Evolutionary conservation across 2,888 invertebrate genomes (phyloP).

Genomic region (Acleris cristana): DNA sequence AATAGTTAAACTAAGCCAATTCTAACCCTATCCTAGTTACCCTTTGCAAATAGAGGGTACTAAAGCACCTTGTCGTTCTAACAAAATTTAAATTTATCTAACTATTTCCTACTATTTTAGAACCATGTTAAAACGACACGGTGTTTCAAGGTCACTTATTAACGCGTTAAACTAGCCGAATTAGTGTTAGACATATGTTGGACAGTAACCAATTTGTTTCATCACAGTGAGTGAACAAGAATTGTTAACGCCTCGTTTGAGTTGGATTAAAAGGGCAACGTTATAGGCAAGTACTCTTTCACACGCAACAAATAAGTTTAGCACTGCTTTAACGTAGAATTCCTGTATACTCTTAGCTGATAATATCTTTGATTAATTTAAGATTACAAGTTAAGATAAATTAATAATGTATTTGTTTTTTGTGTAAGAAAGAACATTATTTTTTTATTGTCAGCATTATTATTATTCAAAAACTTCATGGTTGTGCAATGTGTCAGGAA

Average conservation of each 20-base stretch:
- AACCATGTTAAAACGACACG: conserved; percentile 2
- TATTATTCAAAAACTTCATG: too few relatives aligned
- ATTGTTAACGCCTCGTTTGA: conserved; percentile 20
- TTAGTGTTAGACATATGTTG: conserved; percentile 47
- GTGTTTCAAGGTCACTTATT: conserved; percentile 22
- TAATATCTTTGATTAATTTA: too few relatives aligned
- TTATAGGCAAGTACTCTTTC: too few relatives aligned
- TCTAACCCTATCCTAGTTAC: conserved; percentile 31
- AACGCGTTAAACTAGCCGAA: conserved; percentile 11
- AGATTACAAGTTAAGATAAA: too few relatives aligned
- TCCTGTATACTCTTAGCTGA: too few relatives aligned
- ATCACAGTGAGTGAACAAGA: conserved; percentile 19
- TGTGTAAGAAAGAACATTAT: too few relatives aligned
- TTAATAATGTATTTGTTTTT: too few relatives aligned
- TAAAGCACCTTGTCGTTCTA: conserved; percentile 10
- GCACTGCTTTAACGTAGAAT: too few relatives aligned
- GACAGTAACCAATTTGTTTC: conserved; percentile 36
- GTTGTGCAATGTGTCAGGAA: too few relatives aligned
- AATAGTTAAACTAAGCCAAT: conserved; percentile 25
- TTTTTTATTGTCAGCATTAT: too few relatives aligned
- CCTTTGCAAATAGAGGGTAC: conserved; percentile 26
- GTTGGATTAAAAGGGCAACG: not conserved
- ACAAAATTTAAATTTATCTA: not conserved
- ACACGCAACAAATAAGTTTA: too few relatives aligned
- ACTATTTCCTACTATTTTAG: not conserved